Evolutionary conservation across 2,888 invertebrate genomes (phyloP), one percentile per base, ranked within the genome.

Genomic region (Netelia fuscicornis): DNA sequence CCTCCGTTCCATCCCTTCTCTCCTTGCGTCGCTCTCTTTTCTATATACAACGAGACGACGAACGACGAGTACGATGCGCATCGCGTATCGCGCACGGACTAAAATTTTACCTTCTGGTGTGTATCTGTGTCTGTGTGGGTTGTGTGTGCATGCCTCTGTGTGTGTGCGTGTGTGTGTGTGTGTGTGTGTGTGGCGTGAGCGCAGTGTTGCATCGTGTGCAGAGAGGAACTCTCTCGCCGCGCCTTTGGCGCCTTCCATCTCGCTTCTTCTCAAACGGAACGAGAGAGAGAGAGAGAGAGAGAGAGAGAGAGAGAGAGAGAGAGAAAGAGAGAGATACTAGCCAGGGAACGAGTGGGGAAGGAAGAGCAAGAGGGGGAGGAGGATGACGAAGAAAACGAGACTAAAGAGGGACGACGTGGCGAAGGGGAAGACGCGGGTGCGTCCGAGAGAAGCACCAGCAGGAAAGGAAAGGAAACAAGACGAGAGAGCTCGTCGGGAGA

Each of bases 351-450:
- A 58, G 23, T 5, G n/a, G 5, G 13, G 30, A 30, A 62, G 62
- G 30, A 30, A 11, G 30, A 62, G 25, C 13, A 20, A 62, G 54
- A 44, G 44, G 64, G 42, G 64, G 58, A 74, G 58, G 70, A 81
- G 70, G 64, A 76, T 81, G 81, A 81, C 70, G 81, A 76, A 81
- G 81, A 81, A 81, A 81, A 81, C 81, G 75, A 81, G 81, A 81
- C 68, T 76, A 87, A 88, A 86, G 88, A 87, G 89, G 88, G 86
- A 88, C 87, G 87, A 87, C 88, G 83, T 87, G 86, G 88, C 87
- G 44, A 60, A 79, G 87, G 86, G 88, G 87, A 88, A 89, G 87
- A 88, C 88, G 89, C 88, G 88, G 85, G 87, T 89, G 86, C 87
- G 88, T 89, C 71, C 79, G 71, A 71, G 79, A 62, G 70, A 76